phyloP scores from a whole-genome alignment of 2,113 vertebrate species.

The Amblyornis subalaris region DNA sequence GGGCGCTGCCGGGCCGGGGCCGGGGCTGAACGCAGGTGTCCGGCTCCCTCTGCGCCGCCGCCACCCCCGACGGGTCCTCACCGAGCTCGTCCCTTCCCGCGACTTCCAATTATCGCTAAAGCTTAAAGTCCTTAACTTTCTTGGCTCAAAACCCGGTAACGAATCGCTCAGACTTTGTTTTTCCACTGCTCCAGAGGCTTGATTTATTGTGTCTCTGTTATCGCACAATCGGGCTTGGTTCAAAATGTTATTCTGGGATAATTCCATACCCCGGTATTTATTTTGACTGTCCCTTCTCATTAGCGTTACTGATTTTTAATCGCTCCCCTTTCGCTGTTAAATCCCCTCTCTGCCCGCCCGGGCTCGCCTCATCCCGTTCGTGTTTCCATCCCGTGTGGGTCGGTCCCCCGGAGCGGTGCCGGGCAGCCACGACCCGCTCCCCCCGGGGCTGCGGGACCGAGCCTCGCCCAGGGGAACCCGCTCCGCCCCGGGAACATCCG shows the following conservation, averaged over 20 bases:
- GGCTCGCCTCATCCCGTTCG: not conserved
- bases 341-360: not conserved
- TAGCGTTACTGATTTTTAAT: not conserved
- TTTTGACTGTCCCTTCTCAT: conserved; percentile 48
- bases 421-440: not conserved
- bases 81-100: not conserved
- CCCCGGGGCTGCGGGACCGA: not conserved
- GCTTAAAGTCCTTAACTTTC: not conserved
- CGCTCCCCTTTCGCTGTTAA: not conserved
- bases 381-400: not conserved
- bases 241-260: conserved; percentile 15
- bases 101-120: not conserved
- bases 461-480: not conserved
- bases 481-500: not conserved
- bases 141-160: conserved; percentile 28
- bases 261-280: conserved; percentile 15
- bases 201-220: conserved; percentile 56
- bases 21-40: not conserved
- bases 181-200: not conserved
- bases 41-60: too few relatives aligned
- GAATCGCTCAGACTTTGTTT: conserved; percentile 12
- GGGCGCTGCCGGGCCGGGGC: not conserved
- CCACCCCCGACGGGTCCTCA: not conserved
- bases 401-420: not conserved
- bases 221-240: conserved; percentile 2